Evolutionary conservation across 1,140 invertebrate species (phyloP).

Genomic region (Drosophila pandora): DNA sequence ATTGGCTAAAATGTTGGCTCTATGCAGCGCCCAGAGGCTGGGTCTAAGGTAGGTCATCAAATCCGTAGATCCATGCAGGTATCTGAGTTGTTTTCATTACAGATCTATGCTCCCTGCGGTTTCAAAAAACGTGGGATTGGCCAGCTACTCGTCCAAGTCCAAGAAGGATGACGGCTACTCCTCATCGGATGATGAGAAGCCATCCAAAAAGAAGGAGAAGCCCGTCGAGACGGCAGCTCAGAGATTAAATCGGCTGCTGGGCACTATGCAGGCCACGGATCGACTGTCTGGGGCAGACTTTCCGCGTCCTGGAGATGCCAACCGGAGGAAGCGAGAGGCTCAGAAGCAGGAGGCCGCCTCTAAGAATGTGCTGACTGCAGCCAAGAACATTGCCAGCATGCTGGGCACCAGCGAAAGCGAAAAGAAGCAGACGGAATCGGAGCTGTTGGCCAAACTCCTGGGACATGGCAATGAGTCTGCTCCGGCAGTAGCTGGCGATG

Average conservation of each 20-base stretch:
- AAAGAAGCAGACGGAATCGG: conserved; percentile 88
- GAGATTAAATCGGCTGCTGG: conserved; percentile 67
- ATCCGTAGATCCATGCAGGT: not conserved
- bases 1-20: conserved; percentile 46
- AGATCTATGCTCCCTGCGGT: conserved; percentile 56
- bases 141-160: conserved; percentile 52
- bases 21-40: conserved; percentile 42
- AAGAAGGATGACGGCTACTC: conserved; percentile 66
- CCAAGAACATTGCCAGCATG: conserved; percentile 88
- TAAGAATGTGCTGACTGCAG: conserved; percentile 85
- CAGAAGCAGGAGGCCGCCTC: conserved; percentile 55
- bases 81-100: not conserved
- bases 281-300: conserved; percentile 44
- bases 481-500: conserved; percentile 19
- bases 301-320: conserved; percentile 68
- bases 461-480: conserved; percentile 84
- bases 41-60: conserved; percentile 30
- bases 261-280: conserved; percentile 72
- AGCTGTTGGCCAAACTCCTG: conserved; percentile 89
- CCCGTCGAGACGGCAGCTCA: conserved; percentile 63
- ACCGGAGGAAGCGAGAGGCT: conserved; percentile 54
- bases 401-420: conserved; percentile 86
- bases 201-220: conserved; percentile 44
- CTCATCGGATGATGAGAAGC: conserved; percentile 71
- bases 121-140: conserved; percentile 62